phyloP scores from a whole-genome alignment of 92 coral and sea anemone species.

The Isaurus tuberculatus region DNA sequence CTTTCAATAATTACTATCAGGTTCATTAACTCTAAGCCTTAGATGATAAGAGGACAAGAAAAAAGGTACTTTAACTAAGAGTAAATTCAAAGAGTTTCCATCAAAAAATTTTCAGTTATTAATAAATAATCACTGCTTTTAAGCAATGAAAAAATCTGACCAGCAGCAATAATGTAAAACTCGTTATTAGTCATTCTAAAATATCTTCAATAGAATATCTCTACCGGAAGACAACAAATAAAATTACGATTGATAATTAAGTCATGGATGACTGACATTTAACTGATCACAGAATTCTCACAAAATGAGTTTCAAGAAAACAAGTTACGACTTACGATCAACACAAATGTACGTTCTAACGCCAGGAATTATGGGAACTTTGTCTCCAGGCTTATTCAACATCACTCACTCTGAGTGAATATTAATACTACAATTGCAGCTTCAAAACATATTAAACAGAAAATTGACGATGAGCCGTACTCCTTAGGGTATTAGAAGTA shows the following conservation, averaged over 20 bases:
- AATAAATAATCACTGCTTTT: neutral
- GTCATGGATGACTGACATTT: neutral
- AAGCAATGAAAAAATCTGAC: neutral
- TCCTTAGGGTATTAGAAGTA: too few relatives aligned
- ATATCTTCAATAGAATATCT: neutral
- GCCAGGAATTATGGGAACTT: neutral
- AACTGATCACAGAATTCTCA: neutral
- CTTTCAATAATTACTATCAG: too few relatives aligned
- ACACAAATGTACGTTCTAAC: neutral
- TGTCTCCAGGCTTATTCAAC: neutral
- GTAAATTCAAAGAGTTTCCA: neutral
- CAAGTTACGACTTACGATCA: neutral
- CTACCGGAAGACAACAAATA: neutral
- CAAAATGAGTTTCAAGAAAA: neutral
- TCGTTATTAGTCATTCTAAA: neutral
- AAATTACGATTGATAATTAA: neutral
- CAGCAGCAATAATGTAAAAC: conserved; percentile 19
- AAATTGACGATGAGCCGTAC: neutral
- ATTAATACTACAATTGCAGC: neutral
- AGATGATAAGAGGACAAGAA: neutral
- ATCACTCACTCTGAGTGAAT: neutral
- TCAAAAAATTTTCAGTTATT: neutral
- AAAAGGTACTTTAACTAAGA: neutral
- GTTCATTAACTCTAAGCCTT: neutral
- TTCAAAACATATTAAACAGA: neutral